Base-by-base conservation (phyloP, 2,888 invertebrate species). In the Polydrusus cervinus region DNA sequence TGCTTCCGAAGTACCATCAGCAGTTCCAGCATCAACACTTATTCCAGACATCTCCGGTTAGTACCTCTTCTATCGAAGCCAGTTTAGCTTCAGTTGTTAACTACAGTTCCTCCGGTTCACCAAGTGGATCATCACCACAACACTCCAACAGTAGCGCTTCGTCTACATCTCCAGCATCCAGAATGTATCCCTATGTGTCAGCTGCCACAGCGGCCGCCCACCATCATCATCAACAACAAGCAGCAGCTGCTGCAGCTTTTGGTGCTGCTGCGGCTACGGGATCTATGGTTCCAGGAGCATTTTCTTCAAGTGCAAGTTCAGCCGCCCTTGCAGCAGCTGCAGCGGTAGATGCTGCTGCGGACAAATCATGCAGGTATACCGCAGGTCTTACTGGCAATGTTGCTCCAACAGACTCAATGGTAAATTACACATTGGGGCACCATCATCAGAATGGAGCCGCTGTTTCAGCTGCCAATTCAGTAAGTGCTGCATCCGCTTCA, bases 1-100 rank as follows among this genome's bases (percentile, higher is more conserved):
- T 97, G 95, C 94, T 97, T 90, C 96, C 96, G 86, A 97, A 97
- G 92, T 97, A 97, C 91, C 95, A 92, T 88, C 93, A 93, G 88
- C 90, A 92, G 88, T 92, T 92, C 88, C 92, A 92, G 87, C 93
- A 93, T 87, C 92, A 90, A 84, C 89, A 92, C 87, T 89, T 90
- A 87, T 89, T 90, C 86, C 89, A 88, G 82, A 88, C 86, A 80
- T 71, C 71, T 25, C 78, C 75, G 49, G 78, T 78, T 55, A 88
- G 86, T 79, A 87, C 89, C 83, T 87, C 91, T 89, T 90, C 92
- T 89, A 89, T 93, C 89, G 91, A 93, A 90, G 91, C 93, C 88
- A 90, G 92, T 90, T 89, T 93, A 86, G 91, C 91, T 88, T 91
- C 91, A 88, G 88, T 88, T 89, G 86, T 92, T 90, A 89, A 87